Evolutionary conservation across 2,113 vertebrate genomes (phyloP), one percentile per base, ranked within the genome.

Genomic region (Nannobrachium achirus): DNA sequence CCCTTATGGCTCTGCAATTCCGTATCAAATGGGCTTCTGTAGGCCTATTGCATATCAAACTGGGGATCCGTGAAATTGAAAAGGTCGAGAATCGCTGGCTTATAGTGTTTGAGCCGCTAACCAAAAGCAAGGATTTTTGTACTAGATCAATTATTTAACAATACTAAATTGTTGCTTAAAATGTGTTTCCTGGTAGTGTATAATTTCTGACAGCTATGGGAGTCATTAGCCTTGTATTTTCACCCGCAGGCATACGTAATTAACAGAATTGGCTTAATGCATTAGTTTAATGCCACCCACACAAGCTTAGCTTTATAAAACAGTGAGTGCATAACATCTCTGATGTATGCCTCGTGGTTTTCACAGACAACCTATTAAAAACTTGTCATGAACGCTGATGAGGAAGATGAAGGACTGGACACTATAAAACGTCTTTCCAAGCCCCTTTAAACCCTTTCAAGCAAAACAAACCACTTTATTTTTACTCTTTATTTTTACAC

Each of bases 381-480:
- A 76, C 68, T 75, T 41, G 49, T 77, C 73, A 79, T 80, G 52
- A 76, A 69, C 49, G 58, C 48, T 51, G 55, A 58, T 33, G 45
- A 71, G 59, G 78, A 52, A 41, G 49, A 80, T 69, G 62, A 81
- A 78, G 74, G 68, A 73, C 66, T 10, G 56, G 73, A 45, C 62
- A 41, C 66, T n/a, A 33, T 76, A 71, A 78, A 70, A 78, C 75
- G 20, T 69, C 19, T 68, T 69, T 74, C 70, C 66, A 40, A 69
- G 60, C 40, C 50, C 48, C 55, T 74, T 25, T 71, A 75, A 71
- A 80, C 79, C 60, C 73, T 77, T 79, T 84, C 77, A 73, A 68
- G 59, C 82, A 84, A 69, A n/a, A n/a, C n/a, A n/a, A 84, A 81
- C 77, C 71, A 71, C 72, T 81, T 86, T 83, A 82, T 87, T 84